Evolutionary conservation across 2,888 invertebrate species (phyloP).

Genomic region (Alloplasta piceator): DNA sequence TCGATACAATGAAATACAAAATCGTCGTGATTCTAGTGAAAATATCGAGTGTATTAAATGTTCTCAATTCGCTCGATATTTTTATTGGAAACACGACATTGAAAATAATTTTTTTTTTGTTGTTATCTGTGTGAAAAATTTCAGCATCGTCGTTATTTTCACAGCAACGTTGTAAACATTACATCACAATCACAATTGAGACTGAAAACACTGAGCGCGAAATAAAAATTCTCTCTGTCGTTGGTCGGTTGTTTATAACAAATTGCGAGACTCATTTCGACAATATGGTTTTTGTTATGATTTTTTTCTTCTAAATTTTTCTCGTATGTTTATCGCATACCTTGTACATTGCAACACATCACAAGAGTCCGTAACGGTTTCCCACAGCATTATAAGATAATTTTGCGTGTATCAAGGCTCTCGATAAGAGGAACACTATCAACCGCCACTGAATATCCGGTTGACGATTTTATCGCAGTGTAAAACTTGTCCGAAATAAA

Average conservation of each 20-base stretch:
- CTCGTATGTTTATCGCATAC: slow-evolving; percentile 73
- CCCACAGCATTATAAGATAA: slow-evolving; percentile 78
- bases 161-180: too few species aligned
- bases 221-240: not conserved
- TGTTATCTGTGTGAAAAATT: too few species aligned
- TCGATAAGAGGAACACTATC: slow-evolving; percentile 3
- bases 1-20: not conserved
- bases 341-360: slow-evolving; percentile 83
- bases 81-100: slow-evolving; percentile 20
- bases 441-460: slow-evolving; percentile 32
- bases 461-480: slow-evolving; percentile 15
- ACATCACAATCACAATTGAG: too few species aligned
- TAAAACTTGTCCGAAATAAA: too few species aligned
- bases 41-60: too few species aligned
- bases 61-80: not conserved
- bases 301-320: not conserved
- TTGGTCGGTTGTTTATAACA: not conserved
- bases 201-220: not conserved
- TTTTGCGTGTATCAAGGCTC: slow-evolving; percentile 31
- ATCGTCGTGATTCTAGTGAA: not conserved
- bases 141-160: too few species aligned
- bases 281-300: not conserved
- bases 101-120: not conserved
- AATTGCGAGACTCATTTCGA: not conserved
- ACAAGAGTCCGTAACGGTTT: slow-evolving; percentile 80